Percentiles rank a stretch among this genome's conserved stretches.
phyloP scores from a whole-genome alignment of 2,113 vertebrate species.

The Zonotrichia leucophrys region DNA sequence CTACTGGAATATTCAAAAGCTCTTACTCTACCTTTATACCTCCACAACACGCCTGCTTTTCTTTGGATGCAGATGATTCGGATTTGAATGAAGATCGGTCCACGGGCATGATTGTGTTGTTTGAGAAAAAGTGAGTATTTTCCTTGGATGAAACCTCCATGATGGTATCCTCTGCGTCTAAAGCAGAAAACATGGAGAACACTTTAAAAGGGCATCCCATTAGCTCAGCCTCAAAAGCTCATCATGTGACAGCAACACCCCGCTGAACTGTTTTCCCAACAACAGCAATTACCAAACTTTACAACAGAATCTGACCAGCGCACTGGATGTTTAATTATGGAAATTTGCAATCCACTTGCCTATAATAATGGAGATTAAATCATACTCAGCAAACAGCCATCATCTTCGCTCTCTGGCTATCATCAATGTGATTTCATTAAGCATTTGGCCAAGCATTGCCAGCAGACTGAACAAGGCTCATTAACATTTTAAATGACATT shows the following conservation, averaged over 20 bases:
- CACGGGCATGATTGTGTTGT: slow-evolving; percentile 13
- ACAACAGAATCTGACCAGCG: not conserved
- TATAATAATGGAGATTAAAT: slow-evolving; percentile 48
- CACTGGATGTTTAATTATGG: slow-evolving; percentile 37
- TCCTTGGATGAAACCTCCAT: slow-evolving; percentile 77
- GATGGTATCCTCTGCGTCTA: slow-evolving; percentile 30
- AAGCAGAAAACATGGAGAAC: slow-evolving; percentile 36
- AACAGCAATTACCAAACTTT: slow-evolving; percentile 33
- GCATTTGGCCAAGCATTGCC: not conserved
- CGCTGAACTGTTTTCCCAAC: slow-evolving; percentile 13
- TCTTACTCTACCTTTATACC: slow-evolving; percentile 74
- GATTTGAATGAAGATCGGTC: slow-evolving; percentile 60
- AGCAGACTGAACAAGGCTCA: not conserved
- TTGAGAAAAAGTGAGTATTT: slow-evolving; percentile 67
- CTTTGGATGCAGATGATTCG: slow-evolving; percentile 54
- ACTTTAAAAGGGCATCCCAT: slow-evolving; percentile 31
- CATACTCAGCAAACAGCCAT: not conserved
- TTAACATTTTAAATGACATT: not conserved
- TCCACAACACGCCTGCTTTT: slow-evolving; percentile 49
- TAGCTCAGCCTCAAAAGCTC: slow-evolving; percentile 42
- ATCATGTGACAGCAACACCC: slow-evolving; percentile 48
- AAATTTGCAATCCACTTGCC: slow-evolving; percentile 47
- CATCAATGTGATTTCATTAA: not conserved
- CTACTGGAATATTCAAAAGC: not conserved
- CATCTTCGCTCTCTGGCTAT: not conserved